A percentile compares a stretch with the other conserved stretches of the same genome.
Conservation (phyloP, 1,140 invertebrate species). For the Zophobas morio region DNA sequence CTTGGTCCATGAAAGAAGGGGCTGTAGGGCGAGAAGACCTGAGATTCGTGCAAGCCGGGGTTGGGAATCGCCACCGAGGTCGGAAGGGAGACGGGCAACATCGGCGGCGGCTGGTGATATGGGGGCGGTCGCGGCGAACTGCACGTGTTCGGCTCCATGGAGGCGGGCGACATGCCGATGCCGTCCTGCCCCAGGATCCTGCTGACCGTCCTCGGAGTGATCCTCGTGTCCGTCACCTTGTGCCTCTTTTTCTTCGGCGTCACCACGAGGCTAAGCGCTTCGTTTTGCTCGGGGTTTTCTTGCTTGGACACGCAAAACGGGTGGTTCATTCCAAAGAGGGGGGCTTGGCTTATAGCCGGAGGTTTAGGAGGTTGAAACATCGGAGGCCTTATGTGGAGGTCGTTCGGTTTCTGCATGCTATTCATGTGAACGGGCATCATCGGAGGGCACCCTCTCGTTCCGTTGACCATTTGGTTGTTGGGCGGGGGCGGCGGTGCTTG, state of each 20-base stretch:
- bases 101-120: constrained; percentile 83
- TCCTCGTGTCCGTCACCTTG: constrained; percentile 96
- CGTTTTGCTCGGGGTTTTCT: constrained; percentile 90
- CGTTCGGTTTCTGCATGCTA: constrained; percentile 78
- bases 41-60: constrained; percentile 94
- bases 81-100: constrained; percentile 89
- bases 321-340: constrained; percentile 77
- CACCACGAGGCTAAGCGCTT: constrained; percentile 93
- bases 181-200: constrained; percentile 87
- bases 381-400: constrained; percentile 73
- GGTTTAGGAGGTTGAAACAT: constrained; percentile 88
- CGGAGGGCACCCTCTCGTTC: constrained; percentile 61
- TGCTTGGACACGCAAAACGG: constrained; percentile 78
- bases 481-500: constrained; percentile 69
- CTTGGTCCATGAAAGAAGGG: constrained; percentile 82
- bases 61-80: constrained; percentile 97
- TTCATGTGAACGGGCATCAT: constrained; percentile 63
- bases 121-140: constrained; percentile 80
- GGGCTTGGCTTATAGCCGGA: constrained; percentile 78
- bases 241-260: constrained; percentile 96
- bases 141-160: constrained; percentile 69
- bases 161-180: constrained; percentile 74
- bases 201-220: constrained; percentile 92
- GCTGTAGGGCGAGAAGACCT: constrained; percentile 92
- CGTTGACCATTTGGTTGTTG: constrained; percentile 64